A percentile compares a stretch with the other conserved stretches of the same genome.
Evolutionary conservation across 2,888 invertebrate species (phyloP).

Genomic region (Arenicola marina): DNA sequence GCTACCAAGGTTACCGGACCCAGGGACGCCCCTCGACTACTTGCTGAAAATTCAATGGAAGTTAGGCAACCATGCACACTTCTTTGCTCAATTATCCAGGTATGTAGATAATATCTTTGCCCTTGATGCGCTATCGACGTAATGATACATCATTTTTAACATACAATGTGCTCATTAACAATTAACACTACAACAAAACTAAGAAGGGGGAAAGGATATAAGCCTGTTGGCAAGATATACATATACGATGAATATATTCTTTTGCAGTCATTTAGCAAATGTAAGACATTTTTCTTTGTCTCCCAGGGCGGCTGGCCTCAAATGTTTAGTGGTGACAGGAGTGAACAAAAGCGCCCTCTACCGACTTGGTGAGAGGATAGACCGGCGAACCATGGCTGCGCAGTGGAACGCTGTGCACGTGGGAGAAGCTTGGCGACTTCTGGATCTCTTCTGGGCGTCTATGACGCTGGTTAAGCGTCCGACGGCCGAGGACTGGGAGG

Average conservation of each 20-base stretch:
- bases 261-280: too few relatives aligned
- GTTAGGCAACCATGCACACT: slow-evolving; percentile 55
- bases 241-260: too few relatives aligned
- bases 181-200: too few relatives aligned
- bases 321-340: slow-evolving; percentile 53
- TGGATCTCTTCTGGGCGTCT: slow-evolving; percentile 58
- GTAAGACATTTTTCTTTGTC: too few relatives aligned
- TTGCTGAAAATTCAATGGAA: slow-evolving; percentile 51
- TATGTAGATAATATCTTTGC: too few relatives aligned
- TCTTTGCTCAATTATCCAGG: slow-evolving; percentile 42
- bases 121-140: too few relatives aligned
- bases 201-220: too few relatives aligned
- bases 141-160: too few relatives aligned
- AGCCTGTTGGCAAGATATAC: too few relatives aligned
- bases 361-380: slow-evolving; percentile 45
- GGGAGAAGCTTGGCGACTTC: slow-evolving; percentile 51
- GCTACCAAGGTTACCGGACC: slow-evolving; percentile 44
- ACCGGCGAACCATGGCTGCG: slow-evolving; percentile 50
- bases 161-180: too few relatives aligned
- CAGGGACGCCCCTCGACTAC: slow-evolving; percentile 51
- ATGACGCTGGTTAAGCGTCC: slow-evolving; percentile 52
- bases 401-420: slow-evolving; percentile 59
- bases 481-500: slow-evolving; percentile 45
- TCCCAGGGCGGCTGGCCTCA: slow-evolving; percentile 51
- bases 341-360: slow-evolving; percentile 59